Base-by-base conservation (phyloP, 2,888 invertebrate genomes). In the Adelognathus sp. region DNA sequence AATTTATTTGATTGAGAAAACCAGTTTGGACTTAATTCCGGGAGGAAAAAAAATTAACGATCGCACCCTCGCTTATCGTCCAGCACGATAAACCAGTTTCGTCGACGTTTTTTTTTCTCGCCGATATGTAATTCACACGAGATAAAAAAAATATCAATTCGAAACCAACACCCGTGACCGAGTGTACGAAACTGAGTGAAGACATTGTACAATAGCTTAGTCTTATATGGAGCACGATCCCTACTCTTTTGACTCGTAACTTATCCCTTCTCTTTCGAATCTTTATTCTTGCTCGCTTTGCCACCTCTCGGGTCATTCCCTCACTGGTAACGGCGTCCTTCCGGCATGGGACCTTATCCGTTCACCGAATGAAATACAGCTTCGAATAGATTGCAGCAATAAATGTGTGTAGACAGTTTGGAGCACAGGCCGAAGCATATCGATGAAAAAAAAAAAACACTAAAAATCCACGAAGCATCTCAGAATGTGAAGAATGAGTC, bases 221-320 rank as follows among this genome's bases (percentile, higher is more conserved):
- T 70, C 74, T 74, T 78, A 74, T 78, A 78, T 44, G n/a, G 44
- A 74, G 24, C 33, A 14, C n/a, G 44, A n/a, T 50, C 63, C 69
- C n/a, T 64, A 33, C 58, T 46, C 41, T 16, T 31, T 21, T 24
- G 52, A 11, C 21, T 21, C 5, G 24, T 46, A 46, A 2, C 24
- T 46, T 44, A 64, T 78, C 78, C 78, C 78, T 74, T 52, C 74
- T 50, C 70, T 41, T 18, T n/a, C 9, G 14, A 52, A n/a, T 36
- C 58, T 27, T 41, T 24, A n/a, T n/a, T 46, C 33, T 41, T 29
- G 54, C 64, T 14, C 3, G 54, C 36, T 31, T 33, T 52, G 24
- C 64, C 69, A 70, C 63, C 78, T 11, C 64, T 64, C 29, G 36
- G 50, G 33, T 52, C 27, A 61, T 36, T 33, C 31, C 50, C 31